phyloP scores from a whole-genome alignment of 2,797 vertebrate genomes.

The Emydoidea blandingii region DNA sequence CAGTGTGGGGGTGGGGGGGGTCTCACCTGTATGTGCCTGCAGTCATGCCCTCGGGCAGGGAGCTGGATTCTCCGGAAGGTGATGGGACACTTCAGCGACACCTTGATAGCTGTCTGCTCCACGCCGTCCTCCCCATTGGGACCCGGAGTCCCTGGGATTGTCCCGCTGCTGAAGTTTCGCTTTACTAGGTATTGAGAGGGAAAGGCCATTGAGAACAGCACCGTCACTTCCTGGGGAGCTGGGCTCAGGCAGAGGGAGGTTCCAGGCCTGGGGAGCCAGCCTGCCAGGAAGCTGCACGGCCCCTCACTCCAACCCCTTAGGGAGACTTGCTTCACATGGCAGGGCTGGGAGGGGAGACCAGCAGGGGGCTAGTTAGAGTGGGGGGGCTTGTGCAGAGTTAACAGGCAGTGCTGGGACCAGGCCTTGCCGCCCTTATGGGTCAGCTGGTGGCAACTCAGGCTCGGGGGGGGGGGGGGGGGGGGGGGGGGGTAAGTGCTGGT shows the following conservation, averaged over 20 bases:
- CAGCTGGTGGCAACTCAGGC: no score
- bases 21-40: slow-evolving; percentile 94
- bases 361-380: no score
- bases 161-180: slow-evolving; percentile 95
- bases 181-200: slow-evolving; percentile 84
- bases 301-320: no score
- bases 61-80: slow-evolving; percentile 97
- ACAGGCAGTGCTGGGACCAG: background rate
- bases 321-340: no score
- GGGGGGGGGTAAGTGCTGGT: background rate
- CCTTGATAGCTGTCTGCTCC: slow-evolving; percentile 97
- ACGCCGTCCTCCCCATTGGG: slow-evolving; percentile 95
- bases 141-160: slow-evolving; percentile 92
- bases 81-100: slow-evolving; percentile 97
- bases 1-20: no score
- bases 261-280: background rate
- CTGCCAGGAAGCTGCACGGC: background rate
- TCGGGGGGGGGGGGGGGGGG: no score
- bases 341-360: rapidly evolving
- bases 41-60: slow-evolving; percentile 94
- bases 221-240: background rate
- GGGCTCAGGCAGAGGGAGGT: no score
- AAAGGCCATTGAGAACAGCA: background rate
- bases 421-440: background rate
- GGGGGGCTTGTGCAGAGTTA: background rate